Base-by-base conservation (phyloP, 2,888 invertebrate genomes). In the Artemia sinica region DNA sequence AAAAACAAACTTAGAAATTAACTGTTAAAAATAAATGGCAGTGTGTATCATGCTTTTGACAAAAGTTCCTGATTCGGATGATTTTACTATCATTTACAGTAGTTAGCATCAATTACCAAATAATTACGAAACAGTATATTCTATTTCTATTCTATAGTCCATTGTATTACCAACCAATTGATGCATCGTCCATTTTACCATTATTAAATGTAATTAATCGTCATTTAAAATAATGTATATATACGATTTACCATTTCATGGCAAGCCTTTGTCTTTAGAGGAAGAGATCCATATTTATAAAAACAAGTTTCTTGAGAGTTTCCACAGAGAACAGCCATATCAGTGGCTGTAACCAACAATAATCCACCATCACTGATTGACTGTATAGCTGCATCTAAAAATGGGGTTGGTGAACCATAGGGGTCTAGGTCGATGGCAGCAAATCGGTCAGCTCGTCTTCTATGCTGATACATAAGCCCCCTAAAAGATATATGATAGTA, bases 391-490 rank as follows among this genome's bases (percentile, higher is more conserved):
- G 88, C 83, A 76, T 95, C 94, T 0, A 99, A 81, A 79, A 98
- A 99, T 63, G 85, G 84, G 1, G 91, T 86, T 0, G 98, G 94
- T 74, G 92, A 91, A 2, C 98, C 98, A 73, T 97, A 99, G 0
- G 98, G 98, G 80, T 99, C 98, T 70, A 99, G 79, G 78, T 99
- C 98, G 68, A 99, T 85, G 0, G 86, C 91, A 75, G 94, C 85
- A 77, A 94, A 96, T 58, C 86, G 83, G 69, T 86, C 82, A 2
- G 79, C 75, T 41, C 81, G 79, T 28, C 80, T 80, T 68, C 86
- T 84, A 74, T 88, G 86, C 73, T 85, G 81, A 75, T 91, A 89
- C 92, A 95, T 92, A 2, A 91, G 76, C 78, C 88, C 84, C 73
- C 91, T 93, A 77, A 13, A 81, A n/a, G n/a, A n/a, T n/a, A n/a